Percentiles rank a stretch among this genome's conserved stretches.
Evolutionary conservation across 2,888 invertebrate genomes (phyloP).

Genomic region (Crioceris asparagi): DNA sequence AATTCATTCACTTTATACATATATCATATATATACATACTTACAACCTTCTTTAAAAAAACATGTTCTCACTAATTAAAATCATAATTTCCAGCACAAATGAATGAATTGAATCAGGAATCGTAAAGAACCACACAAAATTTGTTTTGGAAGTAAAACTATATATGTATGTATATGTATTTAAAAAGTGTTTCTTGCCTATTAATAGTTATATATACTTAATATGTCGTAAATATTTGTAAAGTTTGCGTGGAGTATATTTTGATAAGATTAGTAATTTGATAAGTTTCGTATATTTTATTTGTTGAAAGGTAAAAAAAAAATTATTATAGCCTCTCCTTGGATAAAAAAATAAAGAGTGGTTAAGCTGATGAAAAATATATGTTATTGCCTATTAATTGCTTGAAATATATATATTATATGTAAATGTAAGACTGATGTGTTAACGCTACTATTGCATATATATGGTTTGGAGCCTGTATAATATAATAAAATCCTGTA

Average conservation of each 20-base stretch:
- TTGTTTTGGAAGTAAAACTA: too few relatives aligned
- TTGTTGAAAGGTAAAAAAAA: conserved; percentile 13
- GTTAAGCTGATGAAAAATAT: conserved; percentile 19
- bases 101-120: too few relatives aligned
- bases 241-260: conserved; percentile 19
- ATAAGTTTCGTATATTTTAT: conserved; percentile 3
- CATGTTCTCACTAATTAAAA: too few relatives aligned
- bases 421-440: conserved; percentile 38
- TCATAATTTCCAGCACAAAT: too few relatives aligned
- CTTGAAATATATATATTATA: conserved; percentile 25
- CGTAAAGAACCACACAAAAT: too few relatives aligned
- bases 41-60: too few relatives aligned
- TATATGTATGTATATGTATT: too few relatives aligned
- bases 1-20: too few relatives aligned
- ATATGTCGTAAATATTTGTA: conserved; percentile 9
- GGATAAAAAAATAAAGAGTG: too few relatives aligned
- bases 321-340: conserved; percentile 17
- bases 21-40: too few relatives aligned
- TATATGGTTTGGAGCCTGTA: conserved; percentile 36
- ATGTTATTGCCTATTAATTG: conserved; percentile 23
- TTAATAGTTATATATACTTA: too few relatives aligned
- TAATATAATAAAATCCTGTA: conserved; percentile 38
- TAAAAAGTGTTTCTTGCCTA: too few relatives aligned
- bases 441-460: conserved; percentile 35
- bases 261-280: conserved; percentile 15